Base-by-base conservation (phyloP, 2,113 vertebrate species). In the Scortum barcoo region DNA sequence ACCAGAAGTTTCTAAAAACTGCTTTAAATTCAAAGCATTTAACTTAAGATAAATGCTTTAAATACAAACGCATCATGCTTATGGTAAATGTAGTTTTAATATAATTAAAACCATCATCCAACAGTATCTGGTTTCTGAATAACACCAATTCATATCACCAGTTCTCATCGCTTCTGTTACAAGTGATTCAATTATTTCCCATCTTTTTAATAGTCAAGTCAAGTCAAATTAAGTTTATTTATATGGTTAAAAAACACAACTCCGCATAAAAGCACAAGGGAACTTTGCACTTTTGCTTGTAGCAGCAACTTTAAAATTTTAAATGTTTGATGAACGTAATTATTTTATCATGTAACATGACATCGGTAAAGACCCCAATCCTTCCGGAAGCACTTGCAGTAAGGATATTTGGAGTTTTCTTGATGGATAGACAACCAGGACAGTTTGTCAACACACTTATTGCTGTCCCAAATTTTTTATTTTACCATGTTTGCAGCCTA, bases 261-360 rank as follows among this genome's bases (percentile, higher is more conserved):
- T 33, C 26, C 17, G 54, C 13, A 26, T 48, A 2, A 61, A 33
- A 19, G 42, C 53, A 12, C 7, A 2, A 30, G n/a, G 28, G 40
- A 76, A 63, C 65, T 61, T 81, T 67, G 24, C 53, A 58, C 71
- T 51, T 74, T 50, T 36, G 6, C 44, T 44, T 65, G 53, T n/a
- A 22, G 36, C 53, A 46, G 11, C 26, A 40, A 71, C 51, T 24
- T 33, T 26, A 3, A 61, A 13, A 16, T 17, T 38, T 62, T 53
- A 10, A 78, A 81, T 78, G 65, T 67, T 79, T 87, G 28, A 84
- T 81, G 5, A 12, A 68, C 26, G 58, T 26, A 56, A 70, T 73
- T 79, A n/a, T n/a, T n/a, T n/a, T n/a, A 82, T 79, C 36, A 57
- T 65, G 71, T 48, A 69, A 60, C 53, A 72, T 73, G 67, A 60